These are phyloP conservation scores for Lagocephalus sceleratus DNA, from an alignment of 2,797 vertebrate species.

Conservation along the genomic window DNA sequence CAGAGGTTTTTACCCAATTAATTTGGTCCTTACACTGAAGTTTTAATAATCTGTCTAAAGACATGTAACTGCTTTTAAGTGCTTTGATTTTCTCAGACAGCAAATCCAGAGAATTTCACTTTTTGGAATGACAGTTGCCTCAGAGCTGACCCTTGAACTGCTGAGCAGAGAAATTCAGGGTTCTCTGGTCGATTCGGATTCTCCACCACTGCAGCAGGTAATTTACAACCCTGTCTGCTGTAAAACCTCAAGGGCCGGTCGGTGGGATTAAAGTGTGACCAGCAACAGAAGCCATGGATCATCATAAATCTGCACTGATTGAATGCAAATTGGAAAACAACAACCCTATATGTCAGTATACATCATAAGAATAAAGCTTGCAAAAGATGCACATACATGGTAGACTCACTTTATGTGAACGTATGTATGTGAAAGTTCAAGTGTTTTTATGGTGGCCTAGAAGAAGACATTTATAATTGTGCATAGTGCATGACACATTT, in stretches of 20 bases:
- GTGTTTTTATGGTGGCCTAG: slow-evolving; percentile 30
- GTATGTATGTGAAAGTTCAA: slow-evolving; percentile 28
- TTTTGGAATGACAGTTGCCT: slow-evolving; percentile 26
- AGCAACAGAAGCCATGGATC: slow-evolving; percentile 65
- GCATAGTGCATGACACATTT: slow-evolving; percentile 63
- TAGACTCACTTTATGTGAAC: neutral
- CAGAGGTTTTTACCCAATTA: no score
- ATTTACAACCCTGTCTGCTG: slow-evolving; percentile 73
- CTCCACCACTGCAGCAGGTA: slow-evolving; percentile 52
- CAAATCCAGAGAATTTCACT: no score
- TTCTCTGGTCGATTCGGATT: slow-evolving; percentile 50
- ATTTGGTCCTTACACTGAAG: no score
- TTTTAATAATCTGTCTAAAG: no score
- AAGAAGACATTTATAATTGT: slow-evolving; percentile 59
- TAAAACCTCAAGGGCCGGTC: slow-evolving; percentile 65
- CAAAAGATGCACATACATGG: slow-evolving; percentile 17
- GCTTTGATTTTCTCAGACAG: no score
- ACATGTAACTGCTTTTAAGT: no score
- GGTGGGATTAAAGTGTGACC: slow-evolving; percentile 70
- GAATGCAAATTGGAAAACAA: slow-evolving; percentile 77
- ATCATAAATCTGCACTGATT: slow-evolving; percentile 75
- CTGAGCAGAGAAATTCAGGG: slow-evolving; percentile 66
- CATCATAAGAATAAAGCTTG: slow-evolving; percentile 68
- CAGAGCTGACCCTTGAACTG: slow-evolving; percentile 64
- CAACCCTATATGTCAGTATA: slow-evolving; percentile 67